These are phyloP conservation scores for Chaunax sp. DNA, from an alignment of 2,797 vertebrate genomes.

Conservation along the genomic window DNA sequence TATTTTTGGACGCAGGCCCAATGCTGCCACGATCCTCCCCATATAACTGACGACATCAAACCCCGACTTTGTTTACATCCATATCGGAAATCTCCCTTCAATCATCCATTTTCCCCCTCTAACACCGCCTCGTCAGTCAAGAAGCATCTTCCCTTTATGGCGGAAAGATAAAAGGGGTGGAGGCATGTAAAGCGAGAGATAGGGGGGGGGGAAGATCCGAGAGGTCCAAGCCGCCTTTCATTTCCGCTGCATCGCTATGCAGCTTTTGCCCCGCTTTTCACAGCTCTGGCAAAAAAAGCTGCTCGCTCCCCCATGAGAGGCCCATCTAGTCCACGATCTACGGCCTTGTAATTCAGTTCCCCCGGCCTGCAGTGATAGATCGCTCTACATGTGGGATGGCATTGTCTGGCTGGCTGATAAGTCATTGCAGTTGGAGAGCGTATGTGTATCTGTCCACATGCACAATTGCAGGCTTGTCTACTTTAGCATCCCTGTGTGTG, in stretches of 20 bases:
- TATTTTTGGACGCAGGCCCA: constrained; percentile 59
- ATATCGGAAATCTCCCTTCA: constrained; percentile 67
- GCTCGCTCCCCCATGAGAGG: constrained; percentile 72
- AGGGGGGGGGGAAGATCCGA: constrained; percentile 37
- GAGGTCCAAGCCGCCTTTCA: constrained; percentile 71
- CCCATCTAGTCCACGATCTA: constrained; percentile 79
- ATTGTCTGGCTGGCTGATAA: constrained; percentile 82
- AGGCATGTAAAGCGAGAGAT: constrained; percentile 37
- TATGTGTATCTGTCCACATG: constrained; percentile 17
- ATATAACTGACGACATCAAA: constrained; percentile 39
- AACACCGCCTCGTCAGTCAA: constrained; percentile 68
- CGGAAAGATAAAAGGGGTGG: constrained; percentile 27
- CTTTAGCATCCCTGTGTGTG: constrained; percentile 43
- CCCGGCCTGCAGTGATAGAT: constrained; percentile 79
- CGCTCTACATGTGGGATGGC: constrained; percentile 73
- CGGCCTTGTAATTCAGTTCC: constrained; percentile 81
- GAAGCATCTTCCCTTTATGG: constrained; percentile 68
- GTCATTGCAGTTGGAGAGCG: constrained; percentile 53
- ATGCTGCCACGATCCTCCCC: background rate
- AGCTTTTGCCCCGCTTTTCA: constrained; percentile 71
- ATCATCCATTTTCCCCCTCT: constrained; percentile 57
- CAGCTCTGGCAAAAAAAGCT: constrained; percentile 70
- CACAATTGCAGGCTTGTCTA: constrained; percentile 8
- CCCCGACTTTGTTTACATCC: constrained; percentile 46
- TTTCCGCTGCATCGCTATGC: constrained; percentile 77